Evolutionary conservation across 2,113 vertebrate species (phyloP).

Genomic region (Dendropsophus ebraccatus): DNA sequence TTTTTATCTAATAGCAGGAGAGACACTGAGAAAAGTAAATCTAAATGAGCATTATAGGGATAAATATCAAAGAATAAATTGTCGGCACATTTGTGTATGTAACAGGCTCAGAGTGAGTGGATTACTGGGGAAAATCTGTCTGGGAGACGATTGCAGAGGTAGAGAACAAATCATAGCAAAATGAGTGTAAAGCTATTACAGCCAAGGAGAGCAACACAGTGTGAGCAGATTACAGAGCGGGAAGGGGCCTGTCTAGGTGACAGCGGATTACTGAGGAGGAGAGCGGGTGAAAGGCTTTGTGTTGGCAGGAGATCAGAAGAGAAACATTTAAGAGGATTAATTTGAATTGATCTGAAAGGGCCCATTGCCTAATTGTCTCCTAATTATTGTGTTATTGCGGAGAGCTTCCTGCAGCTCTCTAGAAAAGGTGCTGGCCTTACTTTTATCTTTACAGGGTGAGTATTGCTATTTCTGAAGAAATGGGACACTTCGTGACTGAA

Average conservation of each 20-base stretch:
- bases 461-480: constrained; percentile 8
- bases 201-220: background rate
- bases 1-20: background rate
- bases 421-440: constrained; percentile 2
- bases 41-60: background rate
- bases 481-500: background rate
- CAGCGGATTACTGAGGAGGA: constrained; percentile 31
- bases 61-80: background rate
- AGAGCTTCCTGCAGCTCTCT: background rate
- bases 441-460: constrained; percentile 5
- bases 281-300: constrained; percentile 17
- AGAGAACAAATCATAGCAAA: background rate
- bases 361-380: constrained; percentile 35
- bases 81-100: background rate
- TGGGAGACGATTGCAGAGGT: background rate
- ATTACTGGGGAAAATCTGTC: background rate
- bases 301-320: constrained; percentile 44
- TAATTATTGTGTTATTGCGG: constrained; percentile 34
- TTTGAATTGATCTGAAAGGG: constrained; percentile 36
- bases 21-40: background rate
- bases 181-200: background rate
- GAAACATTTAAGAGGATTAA: constrained; percentile 39
- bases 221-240: constrained; percentile 22
- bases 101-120: background rate
- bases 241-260: background rate